Base-by-base conservation (phyloP, 2,113 vertebrate genomes). In the Choloepus hoffmanni region DNA sequence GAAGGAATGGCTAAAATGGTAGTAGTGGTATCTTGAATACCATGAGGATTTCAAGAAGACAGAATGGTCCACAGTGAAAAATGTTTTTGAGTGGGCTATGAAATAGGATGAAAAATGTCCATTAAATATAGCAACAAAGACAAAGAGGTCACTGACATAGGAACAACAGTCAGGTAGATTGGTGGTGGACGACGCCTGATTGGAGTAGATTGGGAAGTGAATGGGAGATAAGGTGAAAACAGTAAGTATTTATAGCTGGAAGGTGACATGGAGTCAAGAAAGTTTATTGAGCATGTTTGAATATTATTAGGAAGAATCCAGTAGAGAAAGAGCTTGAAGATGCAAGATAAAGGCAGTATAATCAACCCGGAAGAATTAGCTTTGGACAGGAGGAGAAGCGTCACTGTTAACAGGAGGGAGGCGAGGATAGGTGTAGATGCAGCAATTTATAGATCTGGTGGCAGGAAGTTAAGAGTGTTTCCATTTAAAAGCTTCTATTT, bases 31-130 rank as follows among this genome's bases (percentile, higher is more conserved):
- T 63, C 14, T 67, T 92, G 14, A 53, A 68, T 82, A 82, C 36
- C n/a, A 74, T 81, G n/a, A 79, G 15, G 12, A 86, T 67, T 93
- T 95, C 53, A 86, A 68, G 85, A 89, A 92, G n/a, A 19, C 55
- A 58, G 72, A 14, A 43, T 70, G 9, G 16, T 74, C 92, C 28
- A 36, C 18, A 50, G 58, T 81, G 45, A 92, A 24, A 70, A 68
- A 74, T 88, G 15, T 95, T 91, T 68, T 65, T 85, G 65, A 68
- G 23, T 89, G 18, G 14, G 43, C 45, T 55, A 72, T 18, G 72
- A 90, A 55, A 70, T 72, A 73, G 28, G n/a, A 11, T 91, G 53
- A 74, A 92, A 90, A 76, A 74, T 62, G 26, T 60, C 7, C 48
- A 33, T 79, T 63, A 76, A 93, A 89, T 86, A 82, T 21, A 84